phyloP scores from a whole-genome alignment of 2,113 vertebrate species.

The Dasypus novemcinctus region DNA sequence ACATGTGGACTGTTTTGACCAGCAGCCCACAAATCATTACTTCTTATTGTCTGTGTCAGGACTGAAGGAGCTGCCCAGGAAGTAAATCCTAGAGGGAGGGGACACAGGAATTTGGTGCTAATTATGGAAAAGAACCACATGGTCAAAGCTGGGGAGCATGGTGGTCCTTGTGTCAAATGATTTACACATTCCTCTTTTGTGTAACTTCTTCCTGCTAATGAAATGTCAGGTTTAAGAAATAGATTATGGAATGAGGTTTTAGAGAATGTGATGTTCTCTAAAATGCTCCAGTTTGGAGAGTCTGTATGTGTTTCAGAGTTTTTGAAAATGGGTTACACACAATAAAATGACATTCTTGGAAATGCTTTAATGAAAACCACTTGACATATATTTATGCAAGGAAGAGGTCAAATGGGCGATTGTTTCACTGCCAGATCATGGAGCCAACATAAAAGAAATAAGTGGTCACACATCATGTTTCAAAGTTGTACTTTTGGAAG shows the following conservation, averaged over 20 bases:
- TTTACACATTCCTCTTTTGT: not conserved
- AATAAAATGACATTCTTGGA: accelerated
- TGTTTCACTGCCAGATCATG: accelerated
- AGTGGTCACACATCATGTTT: accelerated
- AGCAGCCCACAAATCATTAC: not conserved
- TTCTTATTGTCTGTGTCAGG: not conserved
- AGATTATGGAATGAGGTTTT: not conserved
- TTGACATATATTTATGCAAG: accelerated
- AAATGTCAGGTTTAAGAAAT: not conserved
- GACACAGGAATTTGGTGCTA: accelerated
- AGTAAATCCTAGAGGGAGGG: not conserved
- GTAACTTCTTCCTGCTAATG: not conserved
- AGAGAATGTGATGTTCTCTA: no score
- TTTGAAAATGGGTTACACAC: not conserved
- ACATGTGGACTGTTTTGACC: accelerated
- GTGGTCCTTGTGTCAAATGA: no score
- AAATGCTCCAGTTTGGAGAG: no score
- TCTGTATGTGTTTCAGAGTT: not conserved
- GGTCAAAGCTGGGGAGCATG: no score
- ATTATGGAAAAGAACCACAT: no score
- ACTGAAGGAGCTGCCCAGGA: not conserved
- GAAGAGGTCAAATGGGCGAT: not conserved
- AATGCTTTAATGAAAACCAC: not conserved
- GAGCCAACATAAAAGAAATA: accelerated
- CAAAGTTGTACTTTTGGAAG: not conserved